These are phyloP conservation scores for Oncopodura yosiiana DNA, from an alignment of 1,140 invertebrate species.

Conservation along the genomic window DNA sequence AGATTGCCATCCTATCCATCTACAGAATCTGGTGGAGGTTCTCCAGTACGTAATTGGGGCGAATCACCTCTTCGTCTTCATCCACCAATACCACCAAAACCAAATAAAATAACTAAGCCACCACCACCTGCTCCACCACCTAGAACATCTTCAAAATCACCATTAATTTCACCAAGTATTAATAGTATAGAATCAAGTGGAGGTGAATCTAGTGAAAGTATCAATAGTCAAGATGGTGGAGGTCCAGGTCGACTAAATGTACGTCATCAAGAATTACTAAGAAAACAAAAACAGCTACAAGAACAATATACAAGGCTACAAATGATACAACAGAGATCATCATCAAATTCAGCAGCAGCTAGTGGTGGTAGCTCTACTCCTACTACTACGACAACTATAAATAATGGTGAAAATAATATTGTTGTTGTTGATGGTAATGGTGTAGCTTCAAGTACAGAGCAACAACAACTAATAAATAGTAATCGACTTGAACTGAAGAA, in stretches of 20 bases:
- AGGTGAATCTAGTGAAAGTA: slow-evolving; percentile 51
- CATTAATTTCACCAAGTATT: slow-evolving; percentile 22
- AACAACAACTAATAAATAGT: not conserved
- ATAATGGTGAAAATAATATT: too few relatives aligned
- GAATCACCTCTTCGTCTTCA: slow-evolving; percentile 23
- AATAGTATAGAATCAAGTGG: slow-evolving; percentile 35
- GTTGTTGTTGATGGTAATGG: too few relatives aligned
- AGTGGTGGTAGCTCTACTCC: slow-evolving; percentile 51
- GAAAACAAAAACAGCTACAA: slow-evolving; percentile 74
- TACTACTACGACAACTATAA: slow-evolving; percentile 48
- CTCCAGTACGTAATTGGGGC: slow-evolving; percentile 26
- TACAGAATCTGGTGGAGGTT: slow-evolving; percentile 37
- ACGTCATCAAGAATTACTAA: slow-evolving; percentile 70
- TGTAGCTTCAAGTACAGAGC: too few relatives aligned
- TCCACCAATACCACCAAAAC: slow-evolving; percentile 34
- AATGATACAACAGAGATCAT: slow-evolving; percentile 65
- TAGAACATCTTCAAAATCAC: slow-evolving; percentile 33
- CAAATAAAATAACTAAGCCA: slow-evolving; percentile 33
- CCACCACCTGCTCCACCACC: slow-evolving; percentile 31
- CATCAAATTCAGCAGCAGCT: slow-evolving; percentile 48
- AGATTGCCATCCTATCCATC: slow-evolving; percentile 38
- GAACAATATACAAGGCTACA: slow-evolving; percentile 79
- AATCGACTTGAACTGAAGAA: slow-evolving; percentile 56
- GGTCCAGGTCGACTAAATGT: slow-evolving; percentile 63
- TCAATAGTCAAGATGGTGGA: slow-evolving; percentile 59